Base-by-base conservation (phyloP, 2,888 invertebrate genomes). In the Scaptomyza tumidula region DNA sequence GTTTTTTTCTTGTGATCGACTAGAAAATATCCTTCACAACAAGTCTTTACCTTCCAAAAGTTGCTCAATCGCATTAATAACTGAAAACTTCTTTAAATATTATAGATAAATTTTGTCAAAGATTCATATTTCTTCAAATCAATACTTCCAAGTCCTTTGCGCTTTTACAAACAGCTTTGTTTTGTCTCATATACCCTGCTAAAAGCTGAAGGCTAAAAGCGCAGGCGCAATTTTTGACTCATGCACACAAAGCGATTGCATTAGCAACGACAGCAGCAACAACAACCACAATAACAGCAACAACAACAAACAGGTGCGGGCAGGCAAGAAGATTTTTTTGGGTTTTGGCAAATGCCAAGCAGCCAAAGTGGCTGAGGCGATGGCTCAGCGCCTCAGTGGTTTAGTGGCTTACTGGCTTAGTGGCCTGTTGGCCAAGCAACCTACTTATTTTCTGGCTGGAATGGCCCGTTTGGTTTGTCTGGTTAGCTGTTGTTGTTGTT, bases 361-460 rank as follows among this genome's bases (percentile, higher is more conserved):
- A 57, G 75, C 56, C 52, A 43, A 45, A 24, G 59, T 43, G 48
- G 48, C 63, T 37, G 41, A 56, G 63, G 13, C 35, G 35, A 35
- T 14, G 53, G 54, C 66, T 45, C 13, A 29, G 46, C 46, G 58
- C 35, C 57, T 49, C 27, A 72, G 60, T 52, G 64, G 69, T 49
- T 78, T 39, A 59, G 59, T 69, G 61, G 41, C 57, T 68, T 33
- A 69, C 52, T 79, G 80, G 71, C 71, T 65, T 41, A 62, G 43
- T 71, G 74, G 83, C 73, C 84, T 75, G 87, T 79, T 87, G 82
- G 83, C 81, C 86, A 80, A 58, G 75, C 81, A 84, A 88, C 87
- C 86, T 78, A 84, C 86, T 83, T 88, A 69, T 48, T 75, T 57
- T 41, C 63, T 78, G 63, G 57, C 75, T 64, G 75, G 75, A 75